phyloP scores from a whole-genome alignment of 2,888 invertebrate genomes.

The Pterobdella sp. region DNA sequence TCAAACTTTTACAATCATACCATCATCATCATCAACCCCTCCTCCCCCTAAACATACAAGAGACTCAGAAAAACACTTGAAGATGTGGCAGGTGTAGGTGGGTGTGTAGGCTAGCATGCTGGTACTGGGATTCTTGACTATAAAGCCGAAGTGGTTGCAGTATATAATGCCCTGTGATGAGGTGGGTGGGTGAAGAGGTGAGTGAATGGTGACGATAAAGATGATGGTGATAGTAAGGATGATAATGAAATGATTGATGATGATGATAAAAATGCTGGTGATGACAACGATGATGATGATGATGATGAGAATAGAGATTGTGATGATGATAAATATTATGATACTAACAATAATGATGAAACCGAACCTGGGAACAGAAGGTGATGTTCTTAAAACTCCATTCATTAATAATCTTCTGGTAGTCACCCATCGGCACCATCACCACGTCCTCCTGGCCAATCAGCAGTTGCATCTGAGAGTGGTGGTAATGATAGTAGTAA shows the following conservation, averaged over 20 bases:
- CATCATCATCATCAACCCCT: neutral
- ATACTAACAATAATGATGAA: neutral
- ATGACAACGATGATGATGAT: neutral
- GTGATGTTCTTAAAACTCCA: constrained; percentile 80
- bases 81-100: constrained; percentile 74
- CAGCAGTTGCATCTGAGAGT: constrained; percentile 2
- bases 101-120: constrained; percentile 50
- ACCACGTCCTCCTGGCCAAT: constrained; percentile 19
- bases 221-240: neutral
- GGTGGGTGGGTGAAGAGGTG: neutral
- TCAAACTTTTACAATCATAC: no score
- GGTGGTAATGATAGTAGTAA: neutral
- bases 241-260: neutral
- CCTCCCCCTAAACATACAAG: constrained; percentile 43
- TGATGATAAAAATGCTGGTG: neutral
- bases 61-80: constrained; percentile 73
- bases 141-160: constrained; percentile 83
- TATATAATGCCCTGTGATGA: constrained; percentile 63
- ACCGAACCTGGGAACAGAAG: constrained; percentile 67
- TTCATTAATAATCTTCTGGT: constrained; percentile 52
- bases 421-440: neutral
- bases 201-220: neutral
- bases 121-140: constrained; percentile 68
- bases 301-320: neutral
- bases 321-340: neutral